These are phyloP conservation scores for Pterocles burchelli DNA, from an alignment of 2,113 vertebrate species.

Conservation along the genomic window DNA sequence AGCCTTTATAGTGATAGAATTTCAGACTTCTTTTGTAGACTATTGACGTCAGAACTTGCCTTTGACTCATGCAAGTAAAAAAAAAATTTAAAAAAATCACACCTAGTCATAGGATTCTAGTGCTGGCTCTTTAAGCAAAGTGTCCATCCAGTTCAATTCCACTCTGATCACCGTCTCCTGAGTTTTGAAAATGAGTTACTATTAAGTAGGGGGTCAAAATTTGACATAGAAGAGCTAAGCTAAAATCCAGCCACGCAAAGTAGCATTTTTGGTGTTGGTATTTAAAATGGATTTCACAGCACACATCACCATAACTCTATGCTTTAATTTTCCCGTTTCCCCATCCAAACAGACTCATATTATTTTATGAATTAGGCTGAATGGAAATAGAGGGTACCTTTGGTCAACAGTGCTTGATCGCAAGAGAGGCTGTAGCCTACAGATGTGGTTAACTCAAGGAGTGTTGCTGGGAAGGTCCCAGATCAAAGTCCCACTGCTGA, in stretches of 20 bases:
- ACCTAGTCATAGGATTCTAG: background rate
- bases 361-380: background rate
- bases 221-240: background rate
- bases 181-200: background rate
- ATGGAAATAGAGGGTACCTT: background rate
- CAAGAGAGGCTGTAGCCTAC: background rate
- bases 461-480: background rate
- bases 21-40: background rate
- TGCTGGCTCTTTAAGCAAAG: background rate
- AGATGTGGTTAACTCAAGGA: background rate
- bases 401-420: background rate
- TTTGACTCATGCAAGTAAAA: background rate
- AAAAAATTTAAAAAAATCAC: background rate
- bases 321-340: background rate
- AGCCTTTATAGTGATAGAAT: constrained; percentile 31
- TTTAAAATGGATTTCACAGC: background rate
- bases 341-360: background rate
- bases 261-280: background rate
- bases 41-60: background rate
- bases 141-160: background rate
- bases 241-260: background rate
- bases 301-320: background rate
- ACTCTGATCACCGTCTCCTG: background rate
- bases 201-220: background rate
- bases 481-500: background rate